A percentile compares a stretch with the other conserved stretches of the same genome.
Evolutionary conservation across 2,113 vertebrate genomes (phyloP).

Genomic region (Struthio camelus): DNA sequence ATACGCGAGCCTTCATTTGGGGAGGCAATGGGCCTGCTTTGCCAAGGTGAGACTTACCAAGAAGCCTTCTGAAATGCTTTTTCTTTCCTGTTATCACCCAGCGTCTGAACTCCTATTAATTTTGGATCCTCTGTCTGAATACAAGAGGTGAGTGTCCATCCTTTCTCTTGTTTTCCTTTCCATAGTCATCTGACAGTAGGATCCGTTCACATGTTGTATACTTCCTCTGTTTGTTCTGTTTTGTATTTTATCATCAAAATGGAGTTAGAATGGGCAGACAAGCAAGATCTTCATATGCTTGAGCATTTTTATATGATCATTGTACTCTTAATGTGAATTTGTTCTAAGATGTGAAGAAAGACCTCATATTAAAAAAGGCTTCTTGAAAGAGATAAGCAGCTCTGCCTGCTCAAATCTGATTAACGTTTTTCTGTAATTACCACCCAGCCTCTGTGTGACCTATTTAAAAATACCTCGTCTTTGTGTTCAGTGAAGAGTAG

Average conservation of each 20-base stretch:
- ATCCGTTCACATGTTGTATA: not conserved
- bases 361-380: not conserved
- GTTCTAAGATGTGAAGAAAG: not conserved
- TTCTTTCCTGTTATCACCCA: not conserved
- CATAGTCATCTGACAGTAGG: fast-evolving
- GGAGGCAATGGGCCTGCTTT: not conserved
- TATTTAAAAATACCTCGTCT: conserved; percentile 48
- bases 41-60: not conserved
- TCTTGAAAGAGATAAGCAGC: conserved; percentile 36
- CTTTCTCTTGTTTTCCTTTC: not conserved
- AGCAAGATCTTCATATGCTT: not conserved
- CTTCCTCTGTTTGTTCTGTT: not conserved
- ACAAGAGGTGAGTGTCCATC: fast-evolving
- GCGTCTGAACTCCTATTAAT: not conserved
- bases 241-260: not conserved
- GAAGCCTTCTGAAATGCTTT: not conserved
- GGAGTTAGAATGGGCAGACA: not conserved
- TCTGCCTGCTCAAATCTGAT: conserved; percentile 55
- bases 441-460: conserved; percentile 25
- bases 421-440: conserved; percentile 52
- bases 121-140: not conserved
- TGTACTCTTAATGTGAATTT: not conserved
- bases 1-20: fast-evolving
- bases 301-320: not conserved
- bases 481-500: not conserved